Evolutionary conservation across 2,113 vertebrate species (phyloP), one percentile per base, ranked within the genome.

Genomic region (Periophthalmus modestus): DNA sequence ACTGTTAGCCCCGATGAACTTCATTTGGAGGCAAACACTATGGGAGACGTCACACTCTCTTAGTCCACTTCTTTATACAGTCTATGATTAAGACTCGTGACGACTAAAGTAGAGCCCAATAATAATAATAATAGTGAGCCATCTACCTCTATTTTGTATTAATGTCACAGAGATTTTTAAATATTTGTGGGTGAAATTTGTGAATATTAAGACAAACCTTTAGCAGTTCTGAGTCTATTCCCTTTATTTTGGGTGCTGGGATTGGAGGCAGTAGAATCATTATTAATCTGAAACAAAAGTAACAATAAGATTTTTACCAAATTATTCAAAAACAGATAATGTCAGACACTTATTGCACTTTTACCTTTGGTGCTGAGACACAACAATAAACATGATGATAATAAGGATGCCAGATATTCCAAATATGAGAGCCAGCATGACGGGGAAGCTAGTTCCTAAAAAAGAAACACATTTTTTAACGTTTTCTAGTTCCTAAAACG

Each of bases 181-280:
- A 43, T 2, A 43, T 43, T 43, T 43, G 39, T 43, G 39, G 7
- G 7, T 28, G 28, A 28, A 28, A 28, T 43, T n/a, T n/a, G n/a
- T n/a, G n/a, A n/a, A n/a, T n/a, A n/a, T n/a, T 1, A 24, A 57
- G 2, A 48, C 5, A 71, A 80, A 98, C 97, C 95, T 99, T 98
- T 36, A 99, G 87, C 36, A 99, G 90, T 71, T 95, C 95, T 75
- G 96, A 89, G 87, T 99, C 96, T 74, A 99, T 98, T 76, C 98
- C 98, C 94, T 98, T 98, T 87, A 98, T 99, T 93, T 97, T 99
- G 82, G 98, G 98, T 78, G 94, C 96, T 52, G 97, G 98, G 79
- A 99, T 95, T 46, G 96, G 96, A 69, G 98, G 97, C 83, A 98
- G 92, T 84, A 98, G 93, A 86, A 98, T 93, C 92, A 97, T 94